Evolutionary conservation across 2,888 invertebrate species (phyloP), one percentile per base, ranked within the genome.

Genomic region (Pristionchus mayeri): DNA sequence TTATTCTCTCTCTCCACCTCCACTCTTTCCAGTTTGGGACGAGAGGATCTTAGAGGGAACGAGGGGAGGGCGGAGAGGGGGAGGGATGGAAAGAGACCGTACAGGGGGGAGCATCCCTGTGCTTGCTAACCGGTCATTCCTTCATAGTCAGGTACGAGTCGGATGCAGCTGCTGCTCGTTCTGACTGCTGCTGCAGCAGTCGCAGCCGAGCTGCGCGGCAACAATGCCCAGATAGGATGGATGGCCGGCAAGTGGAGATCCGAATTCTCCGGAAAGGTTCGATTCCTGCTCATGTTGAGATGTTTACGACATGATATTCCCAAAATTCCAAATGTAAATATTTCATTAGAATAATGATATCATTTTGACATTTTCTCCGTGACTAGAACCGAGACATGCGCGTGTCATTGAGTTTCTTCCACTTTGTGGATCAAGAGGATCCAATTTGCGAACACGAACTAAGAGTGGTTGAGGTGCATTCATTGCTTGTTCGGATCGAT

Each of bases 231-330:
- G 71, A 76, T 93, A 24, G 87, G 88, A 75, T 93, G 93, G 93
- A 89, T 93, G 84, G 87, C 91, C 76, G 93, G 93, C 67, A 91
- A 92, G 85, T 93, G 93, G 93, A 86, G 93, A 63, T 92, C 92
- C n/a, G 93, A 93, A 80, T 93, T 92, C 86, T 91, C 91, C 24
- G 93, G 93, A 40, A 93, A 93, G 87, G 89, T 88, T 50, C 48
- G 21, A 21, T 44, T n/a, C n/a, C n/a, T n/a, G n/a, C n/a, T n/a
- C n/a, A n/a, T n/a, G n/a, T n/a, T n/a, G n/a, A n/a, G n/a, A n/a
- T n/a, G n/a, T n/a, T n/a, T n/a, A n/a, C n/a, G n/a, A n/a, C n/a
- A n/a, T n/a, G n/a, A n/a, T n/a, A n/a, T n/a, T n/a, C n/a, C n/a
- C n/a, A n/a, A n/a, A n/a, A n/a, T n/a, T n/a, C n/a, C n/a, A 52